Percentiles rank a stretch among this genome's conserved stretches.
phyloP scores from a whole-genome alignment of 2,888 invertebrate species.

The Parnassius apollo region DNA sequence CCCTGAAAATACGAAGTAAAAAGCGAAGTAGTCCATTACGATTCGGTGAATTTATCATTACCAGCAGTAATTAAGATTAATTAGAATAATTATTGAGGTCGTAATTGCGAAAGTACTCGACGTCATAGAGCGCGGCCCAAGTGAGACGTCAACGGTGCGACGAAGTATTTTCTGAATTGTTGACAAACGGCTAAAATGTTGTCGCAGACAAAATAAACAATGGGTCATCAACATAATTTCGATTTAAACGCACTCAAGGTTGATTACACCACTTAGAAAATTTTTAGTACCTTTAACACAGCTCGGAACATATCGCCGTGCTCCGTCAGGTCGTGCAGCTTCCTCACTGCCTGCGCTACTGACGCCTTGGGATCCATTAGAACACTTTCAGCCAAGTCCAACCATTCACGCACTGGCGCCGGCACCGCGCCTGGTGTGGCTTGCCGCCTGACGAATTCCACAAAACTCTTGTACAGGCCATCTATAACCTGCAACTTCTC shows the following conservation, averaged over 20 bases:
- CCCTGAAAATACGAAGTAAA: no score
- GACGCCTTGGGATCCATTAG: conserved; percentile 83
- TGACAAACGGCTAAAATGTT: conserved; percentile 19
- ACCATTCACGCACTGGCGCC: conserved; percentile 68
- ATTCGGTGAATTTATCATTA: conserved; percentile 16
- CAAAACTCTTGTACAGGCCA: conserved; percentile 84
- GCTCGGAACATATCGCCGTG: conserved; percentile 84
- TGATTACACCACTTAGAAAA: no score
- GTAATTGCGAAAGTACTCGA: conserved; percentile 20
- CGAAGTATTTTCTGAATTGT: conserved; percentile 20
- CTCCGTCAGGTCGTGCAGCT: conserved; percentile 82
- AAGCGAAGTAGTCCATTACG: conserved; percentile 1
- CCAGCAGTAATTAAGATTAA: conserved; percentile 14
- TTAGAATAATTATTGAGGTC: conserved; percentile 26
- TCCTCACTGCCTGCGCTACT: conserved; percentile 78
- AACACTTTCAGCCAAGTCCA: conserved; percentile 84
- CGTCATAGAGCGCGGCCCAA: conserved; percentile 20
- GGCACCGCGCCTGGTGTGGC: conserved; percentile 59
- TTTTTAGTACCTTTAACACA: conserved; percentile 81
- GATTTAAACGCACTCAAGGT: neutral
- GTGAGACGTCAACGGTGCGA: conserved; percentile 6
- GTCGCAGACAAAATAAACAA: conserved; percentile 23
- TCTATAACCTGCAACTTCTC: conserved; percentile 83
- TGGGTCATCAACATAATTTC: neutral
- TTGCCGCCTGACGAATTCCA: conserved; percentile 79